Evolutionary conservation across 2,113 vertebrate genomes (phyloP).

Genomic region (Macroglossus sobrinus): DNA sequence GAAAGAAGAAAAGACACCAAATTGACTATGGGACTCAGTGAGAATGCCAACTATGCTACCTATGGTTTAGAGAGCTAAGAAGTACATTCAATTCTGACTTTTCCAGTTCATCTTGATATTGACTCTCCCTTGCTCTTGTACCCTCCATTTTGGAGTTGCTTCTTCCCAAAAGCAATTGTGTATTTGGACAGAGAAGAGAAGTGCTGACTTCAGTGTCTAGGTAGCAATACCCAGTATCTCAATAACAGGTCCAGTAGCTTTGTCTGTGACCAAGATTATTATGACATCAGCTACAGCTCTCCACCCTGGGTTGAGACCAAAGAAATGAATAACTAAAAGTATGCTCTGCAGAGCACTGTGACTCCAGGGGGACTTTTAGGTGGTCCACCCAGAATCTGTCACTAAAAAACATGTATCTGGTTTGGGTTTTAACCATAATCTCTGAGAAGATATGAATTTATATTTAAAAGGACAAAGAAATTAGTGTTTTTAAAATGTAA

Average conservation of each 20-base stretch:
- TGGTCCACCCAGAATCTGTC: background rate
- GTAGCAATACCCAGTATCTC: background rate
- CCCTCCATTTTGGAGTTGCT: background rate
- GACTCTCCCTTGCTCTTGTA: background rate
- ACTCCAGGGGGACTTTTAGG: background rate
- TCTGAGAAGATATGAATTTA: slow-evolving; percentile 6
- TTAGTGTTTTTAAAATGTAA: background rate
- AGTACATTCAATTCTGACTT: background rate
- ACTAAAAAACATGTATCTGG: background rate
- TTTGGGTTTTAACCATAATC: slow-evolving; percentile 17
- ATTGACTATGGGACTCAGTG: background rate
- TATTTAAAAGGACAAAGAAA: background rate
- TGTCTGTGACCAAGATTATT: background rate
- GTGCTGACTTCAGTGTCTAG: background rate
- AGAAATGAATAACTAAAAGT: background rate
- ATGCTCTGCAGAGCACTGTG: background rate
- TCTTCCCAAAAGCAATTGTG: background rate
- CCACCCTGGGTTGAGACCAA: background rate
- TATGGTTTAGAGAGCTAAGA: background rate
- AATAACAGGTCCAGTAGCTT: background rate
- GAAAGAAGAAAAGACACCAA: background rate
- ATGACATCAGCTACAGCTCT: background rate
- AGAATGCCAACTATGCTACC: background rate
- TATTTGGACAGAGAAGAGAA: background rate
- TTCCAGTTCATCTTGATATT: background rate